Evolutionary conservation across 2,113 vertebrate species (phyloP).

Genomic region (Engystomops pustulosus): DNA sequence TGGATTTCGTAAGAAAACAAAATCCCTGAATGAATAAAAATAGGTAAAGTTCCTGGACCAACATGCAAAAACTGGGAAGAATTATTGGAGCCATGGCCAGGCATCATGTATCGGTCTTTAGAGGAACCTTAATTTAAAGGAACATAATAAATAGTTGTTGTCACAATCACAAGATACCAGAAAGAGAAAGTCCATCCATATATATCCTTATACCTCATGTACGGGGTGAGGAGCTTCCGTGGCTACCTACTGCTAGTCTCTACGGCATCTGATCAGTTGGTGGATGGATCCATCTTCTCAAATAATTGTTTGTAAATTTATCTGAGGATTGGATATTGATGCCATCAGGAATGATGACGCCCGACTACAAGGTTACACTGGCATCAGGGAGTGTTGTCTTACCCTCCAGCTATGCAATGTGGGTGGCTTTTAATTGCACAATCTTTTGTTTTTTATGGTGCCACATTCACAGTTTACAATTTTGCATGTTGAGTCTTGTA

Average conservation of each 20-base stretch:
- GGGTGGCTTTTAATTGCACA: not conserved
- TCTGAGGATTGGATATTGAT: not conserved
- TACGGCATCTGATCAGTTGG: not conserved
- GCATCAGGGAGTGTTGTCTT: not conserved
- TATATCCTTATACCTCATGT: not conserved
- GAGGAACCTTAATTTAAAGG: too few species aligned
- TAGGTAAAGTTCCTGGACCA: too few species aligned
- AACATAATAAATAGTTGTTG: too few species aligned
- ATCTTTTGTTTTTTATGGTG: not conserved
- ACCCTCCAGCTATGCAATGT: not conserved
- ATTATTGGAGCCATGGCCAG: too few species aligned
- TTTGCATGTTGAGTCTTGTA: not conserved
- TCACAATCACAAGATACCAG: too few species aligned
- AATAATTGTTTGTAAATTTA: not conserved
- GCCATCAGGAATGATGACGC: not conserved
- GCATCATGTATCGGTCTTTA: too few species aligned
- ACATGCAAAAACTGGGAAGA: too few species aligned
- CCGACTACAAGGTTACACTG: not conserved
- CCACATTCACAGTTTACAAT: not conserved
- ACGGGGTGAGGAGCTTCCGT: not conserved
- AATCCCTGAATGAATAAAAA: too few species aligned
- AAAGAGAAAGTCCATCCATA: too few species aligned
- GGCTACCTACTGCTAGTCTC: not conserved
- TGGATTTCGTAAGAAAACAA: too few species aligned
- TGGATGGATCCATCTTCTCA: not conserved